Evolutionary conservation across 1,140 invertebrate species (phyloP), one percentile per base, ranked within the genome.

Genomic region (Zophobas morio): DNA sequence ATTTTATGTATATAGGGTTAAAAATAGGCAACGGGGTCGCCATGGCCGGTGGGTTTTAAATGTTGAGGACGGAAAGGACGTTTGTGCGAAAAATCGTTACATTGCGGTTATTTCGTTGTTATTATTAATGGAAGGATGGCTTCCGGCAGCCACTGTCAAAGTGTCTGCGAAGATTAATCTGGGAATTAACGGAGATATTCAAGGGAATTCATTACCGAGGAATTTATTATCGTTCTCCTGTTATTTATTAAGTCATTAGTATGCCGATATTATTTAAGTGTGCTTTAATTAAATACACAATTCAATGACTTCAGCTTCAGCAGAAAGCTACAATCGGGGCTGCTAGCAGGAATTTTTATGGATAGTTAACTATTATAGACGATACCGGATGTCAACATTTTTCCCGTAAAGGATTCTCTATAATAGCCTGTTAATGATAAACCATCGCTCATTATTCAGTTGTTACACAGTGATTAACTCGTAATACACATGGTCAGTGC

Each of bases 1-100:
- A 46, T 46, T 46, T 3, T 46, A 46, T 46, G 42, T 46, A 46
- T 46, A 46, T 46, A 46, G 42, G 3, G 42, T 8, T 46, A 46
- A 46, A 46, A 46, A 46, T 46, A 3, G 42, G 42, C 6, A 4
- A 46, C 6, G 6, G 42, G 42, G 3, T 8, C 6, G 3, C 42
- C 49, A 51, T 20, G 49, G 49, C n/a, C 60, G 57, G 1, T 39
- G 35, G 35, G 4, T 40, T 60, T 66, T 42, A 60, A 60, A 60
- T 60, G 36, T 36, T 60, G 56, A 60, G 56, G 56, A 36, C 36
- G 2, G 5, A 63, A 6, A 63, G 37, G 3, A 51, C n/a, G 2
- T 4, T 6, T 51, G 3, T 46, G 42, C 8, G 42, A 3, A 4
- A 8, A 46, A 46, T 46, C 8, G 42, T n/a, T 5, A 51, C 20